Evolutionary conservation across 1,140 invertebrate genomes (phyloP).

Genomic region (Macrotrachela quadricornifera): DNA sequence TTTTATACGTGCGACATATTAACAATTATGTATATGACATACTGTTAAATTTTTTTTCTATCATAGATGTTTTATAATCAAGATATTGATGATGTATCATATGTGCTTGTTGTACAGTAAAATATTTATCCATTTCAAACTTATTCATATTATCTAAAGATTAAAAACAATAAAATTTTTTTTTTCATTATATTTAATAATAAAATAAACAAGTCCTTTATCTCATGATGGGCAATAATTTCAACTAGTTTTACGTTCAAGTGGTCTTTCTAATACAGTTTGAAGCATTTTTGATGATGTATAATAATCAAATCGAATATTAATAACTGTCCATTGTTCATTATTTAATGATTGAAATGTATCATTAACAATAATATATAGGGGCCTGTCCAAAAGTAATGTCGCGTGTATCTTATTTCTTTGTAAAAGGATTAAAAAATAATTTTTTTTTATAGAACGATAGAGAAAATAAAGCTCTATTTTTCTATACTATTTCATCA

Average conservation of each 20-base stretch:
- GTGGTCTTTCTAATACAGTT: neutral
- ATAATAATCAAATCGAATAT: neutral
- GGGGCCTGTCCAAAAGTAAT: no score
- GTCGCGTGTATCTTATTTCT: no score
- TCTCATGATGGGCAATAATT: neutral
- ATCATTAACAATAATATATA: constrained; percentile 58
- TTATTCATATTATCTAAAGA: neutral
- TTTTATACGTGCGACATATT: neutral
- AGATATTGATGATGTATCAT: neutral
- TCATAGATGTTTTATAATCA: neutral
- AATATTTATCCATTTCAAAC: neutral
- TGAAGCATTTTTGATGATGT: neutral
- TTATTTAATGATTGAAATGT: constrained; percentile 49
- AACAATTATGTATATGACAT: neutral
- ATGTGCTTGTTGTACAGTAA: neutral
- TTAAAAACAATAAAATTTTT: no score
- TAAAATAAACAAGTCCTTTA: neutral
- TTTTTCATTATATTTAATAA: no score
- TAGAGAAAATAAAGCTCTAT: no score
- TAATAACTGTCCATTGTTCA: neutral
- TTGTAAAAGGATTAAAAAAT: no score
- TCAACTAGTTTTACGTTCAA: neutral
- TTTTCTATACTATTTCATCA: no score
- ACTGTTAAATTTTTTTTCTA: neutral
- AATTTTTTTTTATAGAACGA: no score